Conservation (phyloP, 2,113 vertebrate genomes). For the Sclerurus mexicanus region DNA sequence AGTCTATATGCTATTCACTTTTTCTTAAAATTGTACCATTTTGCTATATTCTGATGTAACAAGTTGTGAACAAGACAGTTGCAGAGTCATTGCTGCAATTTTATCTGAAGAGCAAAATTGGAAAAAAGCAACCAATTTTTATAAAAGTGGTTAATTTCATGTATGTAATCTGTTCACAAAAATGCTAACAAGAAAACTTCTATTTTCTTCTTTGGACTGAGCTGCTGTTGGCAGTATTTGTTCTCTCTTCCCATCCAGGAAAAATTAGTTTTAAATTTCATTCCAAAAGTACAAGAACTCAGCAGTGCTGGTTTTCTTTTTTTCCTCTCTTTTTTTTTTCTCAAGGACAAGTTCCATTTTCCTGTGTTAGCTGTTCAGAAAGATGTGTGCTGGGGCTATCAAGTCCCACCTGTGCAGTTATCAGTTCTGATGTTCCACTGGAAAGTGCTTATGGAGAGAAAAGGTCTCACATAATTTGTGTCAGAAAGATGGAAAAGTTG, state of each 20-base stretch:
- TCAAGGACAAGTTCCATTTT: background rate
- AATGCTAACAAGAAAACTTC: background rate
- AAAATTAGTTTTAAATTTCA: background rate
- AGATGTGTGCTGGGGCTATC: background rate
- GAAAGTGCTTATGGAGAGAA: background rate
- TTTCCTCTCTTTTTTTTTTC: background rate
- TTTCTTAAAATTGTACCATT: background rate
- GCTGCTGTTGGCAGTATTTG: background rate
- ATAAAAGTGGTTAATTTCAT: background rate
- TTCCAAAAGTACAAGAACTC: background rate
- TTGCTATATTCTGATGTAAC: background rate
- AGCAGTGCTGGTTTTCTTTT: background rate
- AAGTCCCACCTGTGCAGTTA: background rate
- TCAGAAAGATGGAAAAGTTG: background rate
- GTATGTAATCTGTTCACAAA: background rate
- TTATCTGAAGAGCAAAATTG: background rate
- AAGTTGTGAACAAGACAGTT: background rate
- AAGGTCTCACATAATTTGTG: background rate
- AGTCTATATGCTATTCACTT: background rate
- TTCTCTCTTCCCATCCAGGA: constrained; percentile 6
- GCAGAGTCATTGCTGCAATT: background rate
- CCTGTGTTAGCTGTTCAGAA: background rate
- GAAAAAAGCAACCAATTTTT: background rate
- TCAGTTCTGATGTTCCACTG: background rate
- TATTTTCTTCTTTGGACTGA: background rate